A percentile compares a stretch with the other conserved stretches of the same genome.
These are phyloP conservation scores for Lamellibrachia columna DNA, from an alignment of 2,888 invertebrate species.

Conservation along the genomic window DNA sequence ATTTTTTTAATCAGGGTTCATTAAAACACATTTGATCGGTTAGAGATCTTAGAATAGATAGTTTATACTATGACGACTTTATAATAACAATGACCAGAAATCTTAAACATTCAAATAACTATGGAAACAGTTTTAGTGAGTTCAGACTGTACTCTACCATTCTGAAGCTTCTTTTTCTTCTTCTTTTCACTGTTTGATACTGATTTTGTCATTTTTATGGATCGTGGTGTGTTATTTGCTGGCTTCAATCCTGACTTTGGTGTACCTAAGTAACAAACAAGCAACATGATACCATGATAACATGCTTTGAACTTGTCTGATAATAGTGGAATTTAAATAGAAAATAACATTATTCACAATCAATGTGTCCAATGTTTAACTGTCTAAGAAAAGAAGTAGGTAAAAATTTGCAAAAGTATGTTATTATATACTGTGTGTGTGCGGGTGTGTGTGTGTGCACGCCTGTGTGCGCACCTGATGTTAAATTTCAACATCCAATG, in stretches of 20 bases:
- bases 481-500: too few species aligned
- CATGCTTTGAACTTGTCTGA: not conserved
- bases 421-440: not conserved
- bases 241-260: not conserved
- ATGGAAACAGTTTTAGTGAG: not conserved
- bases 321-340: not conserved
- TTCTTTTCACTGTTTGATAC: not conserved
- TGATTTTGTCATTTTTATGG: not conserved
- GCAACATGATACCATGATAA: not conserved
- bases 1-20: too few species aligned
- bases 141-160: not conserved
- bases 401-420: too few species aligned
- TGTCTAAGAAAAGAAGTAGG: not conserved
- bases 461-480: too few species aligned
- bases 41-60: too few species aligned
- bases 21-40: too few species aligned
- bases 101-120: not conserved
- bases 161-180: constrained; percentile 10
- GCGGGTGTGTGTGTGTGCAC: too few species aligned
- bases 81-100: not conserved
- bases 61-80: too few species aligned
- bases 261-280: not conserved
- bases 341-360: not conserved
- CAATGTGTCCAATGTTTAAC: not conserved
- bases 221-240: not conserved